These are phyloP conservation scores for Carlito syrichta DNA, from an alignment of 2,113 vertebrate species.

Conservation along the genomic window DNA sequence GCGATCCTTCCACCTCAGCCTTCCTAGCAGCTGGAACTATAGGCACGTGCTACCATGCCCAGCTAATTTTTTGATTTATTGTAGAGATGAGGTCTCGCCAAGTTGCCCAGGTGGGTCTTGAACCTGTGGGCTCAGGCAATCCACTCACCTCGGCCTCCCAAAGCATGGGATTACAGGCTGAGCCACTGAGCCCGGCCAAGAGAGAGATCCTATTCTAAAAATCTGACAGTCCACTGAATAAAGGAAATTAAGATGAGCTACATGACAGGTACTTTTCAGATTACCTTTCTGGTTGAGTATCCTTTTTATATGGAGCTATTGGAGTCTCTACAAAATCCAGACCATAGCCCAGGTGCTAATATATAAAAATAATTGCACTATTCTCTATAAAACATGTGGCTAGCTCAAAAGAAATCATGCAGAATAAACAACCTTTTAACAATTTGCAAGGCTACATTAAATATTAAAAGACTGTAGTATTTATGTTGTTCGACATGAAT, in stretches of 20 bases:
- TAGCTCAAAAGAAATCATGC: not conserved
- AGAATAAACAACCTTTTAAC: not conserved
- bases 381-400: not conserved
- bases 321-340: conserved; percentile 89
- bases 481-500: not conserved
- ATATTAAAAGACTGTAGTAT: not conserved
- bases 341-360: conserved; percentile 86
- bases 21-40: too few relatives aligned
- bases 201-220: not conserved
- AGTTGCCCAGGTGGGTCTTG: too few relatives aligned
- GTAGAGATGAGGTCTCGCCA: too few relatives aligned
- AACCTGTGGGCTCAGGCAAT: too few relatives aligned
- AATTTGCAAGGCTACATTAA: not conserved
- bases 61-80: too few relatives aligned
- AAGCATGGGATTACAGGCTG: too few relatives aligned
- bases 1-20: too few relatives aligned
- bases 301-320: conserved; percentile 88
- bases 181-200: too few relatives aligned
- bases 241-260: not conserved
- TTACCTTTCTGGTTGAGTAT: conserved; percentile 89
- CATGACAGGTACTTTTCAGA: not conserved
- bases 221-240: not conserved
- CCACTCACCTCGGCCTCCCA: too few relatives aligned
- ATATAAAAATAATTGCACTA: conserved; percentile 48
- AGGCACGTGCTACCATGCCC: too few relatives aligned